Evolutionary conservation across 2,888 invertebrate genomes (phyloP).

Genomic region (Cabera pusaria): DNA sequence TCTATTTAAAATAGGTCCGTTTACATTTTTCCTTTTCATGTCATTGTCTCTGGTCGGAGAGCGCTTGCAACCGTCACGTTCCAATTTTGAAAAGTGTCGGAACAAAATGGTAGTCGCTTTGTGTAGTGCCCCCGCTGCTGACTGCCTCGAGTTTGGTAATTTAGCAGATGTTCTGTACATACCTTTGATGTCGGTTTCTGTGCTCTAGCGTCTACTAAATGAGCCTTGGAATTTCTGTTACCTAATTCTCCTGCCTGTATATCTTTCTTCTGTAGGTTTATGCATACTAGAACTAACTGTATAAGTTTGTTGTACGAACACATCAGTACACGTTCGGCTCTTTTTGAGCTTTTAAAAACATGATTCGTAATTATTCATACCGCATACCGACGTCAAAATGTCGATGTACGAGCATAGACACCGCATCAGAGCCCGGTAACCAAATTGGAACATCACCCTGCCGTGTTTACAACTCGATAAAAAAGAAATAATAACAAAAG

Average conservation of each 20-base stretch:
- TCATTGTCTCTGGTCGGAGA: conserved; percentile 80
- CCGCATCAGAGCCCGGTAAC: conserved; percentile 65
- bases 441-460: conserved; percentile 81
- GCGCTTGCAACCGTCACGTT: conserved; percentile 83
- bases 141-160: conserved; percentile 67
- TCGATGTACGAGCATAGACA: conserved; percentile 66
- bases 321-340: conserved; percentile 26
- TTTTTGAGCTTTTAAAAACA: conserved; percentile 43
- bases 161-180: conserved; percentile 70
- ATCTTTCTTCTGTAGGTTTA: too few species aligned
- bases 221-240: conserved; percentile 28
- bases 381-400: conserved; percentile 76
- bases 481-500: conserved; percentile 77
- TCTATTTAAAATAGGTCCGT: conserved; percentile 80
- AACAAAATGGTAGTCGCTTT: conserved; percentile 82
- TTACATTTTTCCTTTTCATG: conserved; percentile 83
- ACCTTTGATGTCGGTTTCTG: conserved; percentile 62
- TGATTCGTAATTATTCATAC: conserved; percentile 78
- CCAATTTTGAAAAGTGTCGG: conserved; percentile 83
- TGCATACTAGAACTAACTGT: too few species aligned
- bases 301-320: too few species aligned
- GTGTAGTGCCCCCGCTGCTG: conserved; percentile 58
- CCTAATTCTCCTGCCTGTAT: too few species aligned
- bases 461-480: conserved; percentile 82
- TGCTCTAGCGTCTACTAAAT: conserved; percentile 18